Evolutionary conservation across 1,140 invertebrate species (phyloP).

Genomic region (Fragariocoptes setiger): DNA sequence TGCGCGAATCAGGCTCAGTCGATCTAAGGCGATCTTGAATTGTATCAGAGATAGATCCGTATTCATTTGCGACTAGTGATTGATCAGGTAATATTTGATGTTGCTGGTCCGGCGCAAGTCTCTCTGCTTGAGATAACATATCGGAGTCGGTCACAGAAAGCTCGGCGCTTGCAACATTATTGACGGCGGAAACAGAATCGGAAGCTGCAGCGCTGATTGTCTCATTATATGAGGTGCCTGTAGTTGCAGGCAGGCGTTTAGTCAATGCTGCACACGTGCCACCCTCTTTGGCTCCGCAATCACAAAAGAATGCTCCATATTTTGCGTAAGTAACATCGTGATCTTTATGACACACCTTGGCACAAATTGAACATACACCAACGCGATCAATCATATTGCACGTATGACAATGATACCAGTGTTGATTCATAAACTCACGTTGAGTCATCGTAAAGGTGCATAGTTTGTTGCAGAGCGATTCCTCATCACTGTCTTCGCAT

Average conservation of each 20-base stretch:
- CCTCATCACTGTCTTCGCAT: conserved; percentile 78
- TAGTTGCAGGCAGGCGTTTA: not conserved
- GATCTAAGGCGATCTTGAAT: too few relatives aligned
- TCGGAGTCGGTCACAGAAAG: too few relatives aligned
- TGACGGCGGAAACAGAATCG: not conserved
- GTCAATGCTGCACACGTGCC: conserved; percentile 25
- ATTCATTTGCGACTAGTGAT: not conserved
- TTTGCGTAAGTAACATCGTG: conserved; percentile 94
- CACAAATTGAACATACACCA: conserved; percentile 86
- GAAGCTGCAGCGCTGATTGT: too few relatives aligned
- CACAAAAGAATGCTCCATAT: conserved; percentile 93
- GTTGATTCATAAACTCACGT: conserved; percentile 91
- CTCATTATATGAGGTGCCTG: too few relatives aligned
- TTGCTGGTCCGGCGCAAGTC: not conserved
- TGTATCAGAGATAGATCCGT: too few relatives aligned
- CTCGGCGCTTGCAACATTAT: too few relatives aligned
- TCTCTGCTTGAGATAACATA: not conserved
- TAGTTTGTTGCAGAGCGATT: conserved; percentile 64
- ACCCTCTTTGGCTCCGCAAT: conserved; percentile 85
- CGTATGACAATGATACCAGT: conserved; percentile 80
- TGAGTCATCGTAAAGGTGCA: conserved; percentile 88
- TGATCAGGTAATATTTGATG: not conserved
- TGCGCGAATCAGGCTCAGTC: not conserved
- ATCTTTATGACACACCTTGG: conserved; percentile 71
- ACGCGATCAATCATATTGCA: conserved; percentile 93